phyloP scores from a whole-genome alignment of 2,113 vertebrate species.

The Guaruba guarouba region DNA sequence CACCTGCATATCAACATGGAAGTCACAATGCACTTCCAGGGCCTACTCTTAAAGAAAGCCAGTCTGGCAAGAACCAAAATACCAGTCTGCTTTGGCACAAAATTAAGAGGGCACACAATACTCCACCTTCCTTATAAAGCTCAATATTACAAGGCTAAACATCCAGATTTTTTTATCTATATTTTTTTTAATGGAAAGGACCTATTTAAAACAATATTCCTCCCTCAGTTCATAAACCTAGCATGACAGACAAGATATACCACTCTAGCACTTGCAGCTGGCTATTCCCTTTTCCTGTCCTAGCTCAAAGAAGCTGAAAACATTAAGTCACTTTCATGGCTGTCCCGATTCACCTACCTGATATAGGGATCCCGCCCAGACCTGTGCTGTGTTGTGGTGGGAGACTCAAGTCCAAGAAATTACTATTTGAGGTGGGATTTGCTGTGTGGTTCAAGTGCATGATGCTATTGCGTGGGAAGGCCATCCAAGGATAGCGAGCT shows the following conservation, averaged over 20 bases:
- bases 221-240: background rate
- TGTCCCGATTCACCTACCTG: constrained; percentile 84
- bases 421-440: constrained; percentile 94
- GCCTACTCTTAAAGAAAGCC: background rate
- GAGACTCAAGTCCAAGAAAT: constrained; percentile 97
- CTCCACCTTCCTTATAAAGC: constrained; percentile 85
- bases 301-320: constrained; percentile 49
- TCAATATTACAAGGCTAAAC: constrained; percentile 81
- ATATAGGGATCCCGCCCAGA: constrained; percentile 96
- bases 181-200: background rate
- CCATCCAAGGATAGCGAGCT: constrained; percentile 96
- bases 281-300: constrained; percentile 30
- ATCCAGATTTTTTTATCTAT: background rate
- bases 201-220: constrained; percentile 3
- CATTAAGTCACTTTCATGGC: constrained; percentile 27
- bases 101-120: constrained; percentile 72
- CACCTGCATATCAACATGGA: background rate
- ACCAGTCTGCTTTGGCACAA: constrained; percentile 48
- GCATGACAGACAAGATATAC: background rate
- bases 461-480: constrained; percentile 91
- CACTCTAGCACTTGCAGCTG: constrained; percentile 14
- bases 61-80: constrained; percentile 41
- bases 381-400: constrained; percentile 95
- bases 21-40: constrained; percentile 13
- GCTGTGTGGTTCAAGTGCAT: constrained; percentile 94